phyloP scores from a whole-genome alignment of 2,113 vertebrate species.

The Ursus arctos region DNA sequence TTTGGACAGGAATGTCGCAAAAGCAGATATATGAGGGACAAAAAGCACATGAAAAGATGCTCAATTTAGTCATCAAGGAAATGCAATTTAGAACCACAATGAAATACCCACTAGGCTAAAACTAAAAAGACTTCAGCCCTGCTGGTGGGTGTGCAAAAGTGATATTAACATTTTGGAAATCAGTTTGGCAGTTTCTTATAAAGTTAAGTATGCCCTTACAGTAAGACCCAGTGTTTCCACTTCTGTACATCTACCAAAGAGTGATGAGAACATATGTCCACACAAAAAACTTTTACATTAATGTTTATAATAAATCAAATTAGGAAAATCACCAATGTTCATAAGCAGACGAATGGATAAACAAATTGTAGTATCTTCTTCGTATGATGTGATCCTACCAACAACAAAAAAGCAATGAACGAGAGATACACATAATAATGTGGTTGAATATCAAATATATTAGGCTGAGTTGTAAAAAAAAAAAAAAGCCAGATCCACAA shows the following conservation, averaged over 20 bases:
- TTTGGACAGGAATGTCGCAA: not conserved
- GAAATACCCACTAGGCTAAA: not conserved
- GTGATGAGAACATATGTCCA: not conserved
- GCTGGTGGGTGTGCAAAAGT: not conserved
- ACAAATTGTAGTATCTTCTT: not conserved
- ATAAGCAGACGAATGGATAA: not conserved
- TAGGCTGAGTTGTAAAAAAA: not conserved
- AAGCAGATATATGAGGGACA: not conserved
- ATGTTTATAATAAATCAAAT: not conserved
- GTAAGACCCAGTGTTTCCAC: not conserved
- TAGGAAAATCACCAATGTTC: not conserved
- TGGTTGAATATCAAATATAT: not conserved
- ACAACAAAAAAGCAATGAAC: not conserved
- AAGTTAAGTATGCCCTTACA: not conserved
- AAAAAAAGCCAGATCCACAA: not conserved
- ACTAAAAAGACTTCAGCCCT: not conserved
- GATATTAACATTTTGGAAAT: not conserved
- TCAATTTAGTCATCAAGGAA: constrained; percentile 24
- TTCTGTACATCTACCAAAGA: not conserved
- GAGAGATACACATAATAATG: not conserved
- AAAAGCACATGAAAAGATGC: not conserved
- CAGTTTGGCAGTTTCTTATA: not conserved
- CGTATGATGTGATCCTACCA: not conserved
- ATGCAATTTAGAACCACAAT: not conserved
- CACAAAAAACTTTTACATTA: not conserved